Evolutionary conservation across 2,888 invertebrate species (phyloP).

Genomic region (Prionchulus punctatus): DNA sequence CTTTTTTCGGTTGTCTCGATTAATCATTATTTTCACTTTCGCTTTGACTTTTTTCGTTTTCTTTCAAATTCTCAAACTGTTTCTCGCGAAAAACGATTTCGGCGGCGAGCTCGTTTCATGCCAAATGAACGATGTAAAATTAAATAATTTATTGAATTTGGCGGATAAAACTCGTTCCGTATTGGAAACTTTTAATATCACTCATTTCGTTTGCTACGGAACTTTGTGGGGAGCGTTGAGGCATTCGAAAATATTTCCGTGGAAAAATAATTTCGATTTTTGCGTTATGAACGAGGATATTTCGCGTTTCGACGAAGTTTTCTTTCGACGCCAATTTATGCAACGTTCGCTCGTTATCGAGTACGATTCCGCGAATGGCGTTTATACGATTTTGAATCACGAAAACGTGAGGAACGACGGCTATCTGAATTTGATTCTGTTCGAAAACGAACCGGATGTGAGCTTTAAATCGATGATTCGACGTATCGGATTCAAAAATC

Average conservation of each 20-base stretch:
- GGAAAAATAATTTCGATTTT: conserved; percentile 42
- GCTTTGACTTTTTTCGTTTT: too few relatives aligned
- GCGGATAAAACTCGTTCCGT: neutral
- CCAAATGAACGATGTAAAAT: too few relatives aligned
- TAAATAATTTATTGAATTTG: neutral
- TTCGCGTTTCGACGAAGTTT: conserved; percentile 31
- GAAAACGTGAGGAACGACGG: neutral
- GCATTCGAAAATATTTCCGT: conserved; percentile 40
- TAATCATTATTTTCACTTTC: too few relatives aligned
- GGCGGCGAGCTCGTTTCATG: too few relatives aligned
- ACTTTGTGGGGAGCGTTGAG: conserved; percentile 45
- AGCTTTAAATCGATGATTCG: conserved; percentile 33
- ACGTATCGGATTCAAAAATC: conserved; percentile 42
- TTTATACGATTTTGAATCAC: neutral
- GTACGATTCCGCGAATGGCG: neutral
- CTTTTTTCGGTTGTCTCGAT: too few relatives aligned
- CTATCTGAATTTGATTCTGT: conserved; percentile 38
- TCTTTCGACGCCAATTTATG: conserved; percentile 39
- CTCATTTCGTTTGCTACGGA: conserved; percentile 45
- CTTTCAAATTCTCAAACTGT: too few relatives aligned
- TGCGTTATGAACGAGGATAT: conserved; percentile 37
- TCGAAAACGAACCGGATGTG: conserved; percentile 40
- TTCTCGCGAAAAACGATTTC: too few relatives aligned
- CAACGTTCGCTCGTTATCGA: conserved; percentile 17
- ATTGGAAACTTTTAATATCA: conserved; percentile 34